Evolutionary conservation across 2,113 vertebrate species (phyloP).

Genomic region (Cyrtonyx montezumae): DNA sequence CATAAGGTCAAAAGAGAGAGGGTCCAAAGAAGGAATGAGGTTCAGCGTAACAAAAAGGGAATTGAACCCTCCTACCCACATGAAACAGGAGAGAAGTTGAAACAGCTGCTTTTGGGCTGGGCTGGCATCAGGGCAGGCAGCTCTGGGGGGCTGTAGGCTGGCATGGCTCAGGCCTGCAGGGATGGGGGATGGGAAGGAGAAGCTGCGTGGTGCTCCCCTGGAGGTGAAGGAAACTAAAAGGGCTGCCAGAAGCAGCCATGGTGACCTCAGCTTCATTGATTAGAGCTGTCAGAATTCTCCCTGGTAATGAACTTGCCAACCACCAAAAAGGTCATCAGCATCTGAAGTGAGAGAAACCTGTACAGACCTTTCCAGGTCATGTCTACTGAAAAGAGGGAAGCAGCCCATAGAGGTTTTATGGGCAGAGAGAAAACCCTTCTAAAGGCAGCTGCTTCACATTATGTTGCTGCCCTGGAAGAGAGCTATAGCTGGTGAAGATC

Average conservation of each 20-base stretch:
- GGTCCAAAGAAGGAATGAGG: neutral
- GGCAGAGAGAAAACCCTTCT: neutral
- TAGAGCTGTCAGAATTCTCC: neutral
- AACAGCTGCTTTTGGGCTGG: conserved; percentile 18
- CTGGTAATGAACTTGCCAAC: neutral
- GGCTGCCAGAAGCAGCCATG: neutral
- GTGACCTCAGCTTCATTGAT: neutral
- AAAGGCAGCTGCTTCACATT: neutral
- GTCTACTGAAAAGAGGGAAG: neutral
- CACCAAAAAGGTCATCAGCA: neutral
- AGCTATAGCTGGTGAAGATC: neutral
- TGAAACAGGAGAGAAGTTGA: neutral
- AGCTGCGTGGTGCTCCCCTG: neutral
- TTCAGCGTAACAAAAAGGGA: neutral
- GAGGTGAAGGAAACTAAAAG: neutral
- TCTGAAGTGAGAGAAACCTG: neutral
- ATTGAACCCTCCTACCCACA: neutral
- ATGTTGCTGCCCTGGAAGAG: neutral
- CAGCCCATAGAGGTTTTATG: neutral
- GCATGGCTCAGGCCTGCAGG: rapidly evolving
- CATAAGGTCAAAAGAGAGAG: neutral
- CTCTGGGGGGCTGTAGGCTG: neutral
- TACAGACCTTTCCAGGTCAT: neutral
- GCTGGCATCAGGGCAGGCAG: neutral
- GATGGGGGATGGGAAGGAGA: neutral